Base-by-base conservation (phyloP, 2,888 invertebrate species). In the Griposia aprilina region DNA sequence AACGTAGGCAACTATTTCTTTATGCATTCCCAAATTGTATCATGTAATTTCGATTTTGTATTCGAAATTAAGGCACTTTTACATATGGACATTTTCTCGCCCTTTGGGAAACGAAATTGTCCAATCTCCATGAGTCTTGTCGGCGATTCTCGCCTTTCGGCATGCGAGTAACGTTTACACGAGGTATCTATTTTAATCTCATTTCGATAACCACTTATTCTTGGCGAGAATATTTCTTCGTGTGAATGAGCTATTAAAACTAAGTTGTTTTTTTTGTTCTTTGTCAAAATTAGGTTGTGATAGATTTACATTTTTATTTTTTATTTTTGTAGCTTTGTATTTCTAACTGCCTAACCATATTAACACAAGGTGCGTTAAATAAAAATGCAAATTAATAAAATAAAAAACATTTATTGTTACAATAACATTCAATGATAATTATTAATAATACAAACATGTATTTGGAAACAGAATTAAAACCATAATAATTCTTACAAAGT, bases 351-450 rank as follows among this genome's bases (percentile, higher is more conserved):
- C 15, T 76, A 23, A 67, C n/a, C 55, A 20, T 57, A 68, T 45
- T 69, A 72, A 74, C 72, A 62, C 52, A 41, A 48, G 36, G 48
- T 45, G 55, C 60, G 65, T 69, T 4, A 74, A 83, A 81, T 69
- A 78, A 83, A 76, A 84, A 69, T 50, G 57, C 62, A 1, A 20
- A 52, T 81, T 73, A 59, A 20, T 73, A 57, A 80, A 81, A n/a
- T n/a, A n/a, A 81, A 79, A 74, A 69, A 70, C 66, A 69, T 85
- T 84, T 84, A 84, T 80, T 80, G 45, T 67, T 78, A 75, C 63
- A 69, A 69, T 79, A 82, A 84, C 67, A 71, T 82, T 74, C 15
- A 75, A 68, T 77, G 67, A 84, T 62, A 80, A 80, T 72, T 30
- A 81, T 63, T 78, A 82, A 15, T 57, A 67, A 67, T 72, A 83